Conservation (phyloP, 1,140 invertebrate genomes). For the Acromyrmex echinatior region DNA sequence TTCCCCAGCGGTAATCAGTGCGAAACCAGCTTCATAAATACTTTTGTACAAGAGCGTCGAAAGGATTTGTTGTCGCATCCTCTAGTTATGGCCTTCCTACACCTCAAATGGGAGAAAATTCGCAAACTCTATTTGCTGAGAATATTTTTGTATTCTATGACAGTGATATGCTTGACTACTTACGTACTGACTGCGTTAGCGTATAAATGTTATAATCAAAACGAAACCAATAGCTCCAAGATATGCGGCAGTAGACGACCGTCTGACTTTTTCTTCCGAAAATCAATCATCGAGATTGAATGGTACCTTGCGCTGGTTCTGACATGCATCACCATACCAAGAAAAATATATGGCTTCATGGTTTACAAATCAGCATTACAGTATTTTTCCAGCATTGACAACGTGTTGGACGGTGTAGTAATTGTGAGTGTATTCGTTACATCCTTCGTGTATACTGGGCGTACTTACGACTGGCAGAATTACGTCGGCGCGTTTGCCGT, state of each 20-base stretch:
- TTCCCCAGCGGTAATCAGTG: slow-evolving; percentile 88
- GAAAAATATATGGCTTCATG: slow-evolving; percentile 88
- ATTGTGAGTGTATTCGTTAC: slow-evolving; percentile 88
- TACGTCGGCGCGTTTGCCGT: slow-evolving; percentile 89
- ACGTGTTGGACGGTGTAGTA: slow-evolving; percentile 88
- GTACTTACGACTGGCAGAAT: slow-evolving; percentile 88
- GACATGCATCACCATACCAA: slow-evolving; percentile 87
- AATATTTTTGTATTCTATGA: slow-evolving; percentile 88
- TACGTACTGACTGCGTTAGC: slow-evolving; percentile 88
- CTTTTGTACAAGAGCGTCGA: slow-evolving; percentile 88
- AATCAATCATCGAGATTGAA: slow-evolving; percentile 86
- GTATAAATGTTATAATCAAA: slow-evolving; percentile 84
- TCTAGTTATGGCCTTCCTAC: slow-evolving; percentile 88
- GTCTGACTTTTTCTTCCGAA: slow-evolving; percentile 86
- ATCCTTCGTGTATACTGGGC: slow-evolving; percentile 84
- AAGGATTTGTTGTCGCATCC: slow-evolving; percentile 89
- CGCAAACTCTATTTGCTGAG: slow-evolving; percentile 89
- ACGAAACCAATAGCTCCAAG: slow-evolving; percentile 80
- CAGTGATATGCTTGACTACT: slow-evolving; percentile 88
- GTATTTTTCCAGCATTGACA: slow-evolving; percentile 89
- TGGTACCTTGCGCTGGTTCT: slow-evolving; percentile 87
- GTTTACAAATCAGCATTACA: slow-evolving; percentile 88
- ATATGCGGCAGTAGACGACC: slow-evolving; percentile 86
- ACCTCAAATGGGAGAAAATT: slow-evolving; percentile 90
- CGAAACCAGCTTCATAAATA: slow-evolving; percentile 89